Base-by-base conservation (phyloP, 2,113 vertebrate genomes). In the Catharus bicknelli region DNA sequence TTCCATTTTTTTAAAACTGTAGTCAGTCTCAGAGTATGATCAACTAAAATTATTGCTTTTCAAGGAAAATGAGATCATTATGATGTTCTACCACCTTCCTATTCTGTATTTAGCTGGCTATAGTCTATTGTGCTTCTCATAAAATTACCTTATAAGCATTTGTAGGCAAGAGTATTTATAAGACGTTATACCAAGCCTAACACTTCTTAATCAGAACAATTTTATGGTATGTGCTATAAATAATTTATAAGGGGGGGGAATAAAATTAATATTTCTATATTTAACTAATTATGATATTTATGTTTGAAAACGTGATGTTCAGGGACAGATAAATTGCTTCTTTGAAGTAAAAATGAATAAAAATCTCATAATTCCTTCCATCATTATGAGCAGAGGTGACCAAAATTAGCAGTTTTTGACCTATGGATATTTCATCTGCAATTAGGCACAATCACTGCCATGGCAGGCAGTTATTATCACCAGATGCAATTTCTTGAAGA, bases 61-160 rank as follows among this genome's bases (percentile, higher is more conserved):
- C 68, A 93, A 89, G 74, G 45, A 96, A 96, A 96, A 93, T 63
- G 86, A 77, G 63, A 81, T 59, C 55, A 83, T 92, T 88, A 88
- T 26, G 40, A 36, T 89, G 51, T 78, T 67, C 57, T 75, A 78
- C 63, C 34, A 93, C 53, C 19, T 61, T 85, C 62, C 38, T 20
- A 43, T 77, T n/a, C 43, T 22, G 22, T 90, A 68, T 93, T 85
- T 88, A 93, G 45, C 50, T 81, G 61, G 42, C 59, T 80, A 42
- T 58, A 90, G 85, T 74, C 55, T 45, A 54, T 40, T 66, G 26
- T 42, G 23, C 54, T 82, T 85, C 42, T 79, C 42, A 64, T 55
- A 90, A 90, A 87, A 84, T 74, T 90, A 86, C 34, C 7, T 50
- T 88, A 38, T 30, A 67, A 81, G 51, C 23, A 86, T 66, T 80